Conservation (phyloP, 2,797 vertebrate genomes). For the Eulemur rubriventer region DNA sequence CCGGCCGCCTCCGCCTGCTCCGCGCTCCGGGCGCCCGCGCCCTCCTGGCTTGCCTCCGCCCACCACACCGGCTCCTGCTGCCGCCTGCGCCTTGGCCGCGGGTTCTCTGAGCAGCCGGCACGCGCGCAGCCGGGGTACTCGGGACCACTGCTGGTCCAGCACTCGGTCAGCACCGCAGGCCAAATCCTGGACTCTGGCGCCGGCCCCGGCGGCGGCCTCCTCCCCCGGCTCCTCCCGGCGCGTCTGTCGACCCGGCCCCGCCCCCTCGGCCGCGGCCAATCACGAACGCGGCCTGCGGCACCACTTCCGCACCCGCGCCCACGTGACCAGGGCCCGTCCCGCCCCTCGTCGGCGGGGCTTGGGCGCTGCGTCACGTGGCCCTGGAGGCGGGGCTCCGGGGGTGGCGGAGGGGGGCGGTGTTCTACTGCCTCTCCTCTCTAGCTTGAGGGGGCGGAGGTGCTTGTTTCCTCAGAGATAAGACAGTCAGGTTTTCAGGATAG, state of each 20-base stretch:
- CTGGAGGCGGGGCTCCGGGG: background rate
- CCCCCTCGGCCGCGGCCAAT: conserved; percentile 5
- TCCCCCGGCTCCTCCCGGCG: conserved; percentile 37
- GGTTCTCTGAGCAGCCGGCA: background rate
- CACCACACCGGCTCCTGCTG: background rate
- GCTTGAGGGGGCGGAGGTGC: too few species aligned
- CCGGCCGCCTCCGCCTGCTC: conserved; percentile 44
- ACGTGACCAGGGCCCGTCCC: background rate
- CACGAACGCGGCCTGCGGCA: background rate
- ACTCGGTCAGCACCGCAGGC: background rate
- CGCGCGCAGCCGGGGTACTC: background rate
- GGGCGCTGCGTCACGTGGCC: background rate
- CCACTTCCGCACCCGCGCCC: conserved; percentile 62
- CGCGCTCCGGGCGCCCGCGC: conserved; percentile 15
- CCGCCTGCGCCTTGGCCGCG: background rate
- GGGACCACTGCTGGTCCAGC: background rate
- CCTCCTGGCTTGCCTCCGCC: background rate
- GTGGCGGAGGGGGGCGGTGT: background rate
- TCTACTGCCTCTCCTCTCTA: rapidly evolving
- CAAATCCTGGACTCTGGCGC: background rate
- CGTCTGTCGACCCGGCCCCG: background rate
- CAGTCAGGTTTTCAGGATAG: background rate
- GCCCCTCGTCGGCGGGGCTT: background rate
- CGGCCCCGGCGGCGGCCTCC: conserved; percentile 33
- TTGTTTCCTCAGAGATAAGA: too few species aligned